A percentile compares a stretch with the other conserved stretches of the same genome.
phyloP scores from a whole-genome alignment of 2,113 vertebrate species.

The Protobothrops mucrosquamatus region DNA sequence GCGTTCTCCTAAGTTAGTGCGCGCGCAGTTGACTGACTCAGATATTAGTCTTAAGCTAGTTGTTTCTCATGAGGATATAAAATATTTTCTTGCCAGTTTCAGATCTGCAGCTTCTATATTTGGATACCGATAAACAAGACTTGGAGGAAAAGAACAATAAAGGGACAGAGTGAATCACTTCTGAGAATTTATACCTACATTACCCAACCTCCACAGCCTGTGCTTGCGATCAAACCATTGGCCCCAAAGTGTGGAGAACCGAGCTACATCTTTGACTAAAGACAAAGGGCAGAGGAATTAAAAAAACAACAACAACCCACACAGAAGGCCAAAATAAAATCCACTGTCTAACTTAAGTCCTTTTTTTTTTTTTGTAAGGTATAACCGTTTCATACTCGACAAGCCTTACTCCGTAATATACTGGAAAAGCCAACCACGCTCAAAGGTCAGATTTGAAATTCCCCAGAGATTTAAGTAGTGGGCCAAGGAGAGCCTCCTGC shows the following conservation, averaged over 20 bases:
- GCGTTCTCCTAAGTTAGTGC: neutral
- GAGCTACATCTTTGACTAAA: neutral
- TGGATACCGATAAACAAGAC: neutral
- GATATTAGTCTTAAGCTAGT: neutral
- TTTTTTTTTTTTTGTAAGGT: neutral
- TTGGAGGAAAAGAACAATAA: neutral
- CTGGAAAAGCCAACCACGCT: neutral
- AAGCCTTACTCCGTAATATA: neutral
- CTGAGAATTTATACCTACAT: neutral
- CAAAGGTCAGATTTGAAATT: neutral
- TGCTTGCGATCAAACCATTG: neutral
- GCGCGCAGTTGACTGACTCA: neutral
- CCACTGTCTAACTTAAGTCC: neutral
- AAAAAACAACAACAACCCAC: neutral
- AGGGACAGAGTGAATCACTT: neutral
- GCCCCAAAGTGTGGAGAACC: neutral
- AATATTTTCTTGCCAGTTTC: neutral
- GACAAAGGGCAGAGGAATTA: neutral
- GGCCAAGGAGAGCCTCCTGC: neutral
- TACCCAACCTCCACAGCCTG: neutral
- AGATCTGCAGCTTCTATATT: neutral
- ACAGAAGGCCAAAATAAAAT: neutral
- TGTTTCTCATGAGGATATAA: neutral
- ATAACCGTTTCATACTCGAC: neutral
- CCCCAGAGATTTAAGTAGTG: accelerated